Conservation (phyloP, 1,140 invertebrate genomes). For the Ptiloglossa arizonensis region DNA sequence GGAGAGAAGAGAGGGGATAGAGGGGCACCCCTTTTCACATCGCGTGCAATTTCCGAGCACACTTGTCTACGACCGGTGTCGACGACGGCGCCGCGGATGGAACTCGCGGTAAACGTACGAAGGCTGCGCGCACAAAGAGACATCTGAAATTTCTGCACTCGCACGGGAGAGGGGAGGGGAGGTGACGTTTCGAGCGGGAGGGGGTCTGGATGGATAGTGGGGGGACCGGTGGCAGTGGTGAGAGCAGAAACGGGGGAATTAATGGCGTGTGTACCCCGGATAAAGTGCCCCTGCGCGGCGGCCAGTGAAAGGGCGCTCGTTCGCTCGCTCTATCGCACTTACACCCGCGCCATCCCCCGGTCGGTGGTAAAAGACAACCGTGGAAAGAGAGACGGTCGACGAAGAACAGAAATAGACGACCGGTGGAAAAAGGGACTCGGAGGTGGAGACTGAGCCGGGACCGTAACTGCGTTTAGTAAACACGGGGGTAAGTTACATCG, state of each 20-base stretch:
- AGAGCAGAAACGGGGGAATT: conserved; percentile 67
- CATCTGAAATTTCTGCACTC: conserved; percentile 70
- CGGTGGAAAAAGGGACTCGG: conserved; percentile 31
- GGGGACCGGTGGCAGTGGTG: too few species aligned
- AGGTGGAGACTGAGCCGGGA: not conserved
- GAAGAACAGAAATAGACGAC: conserved; percentile 13
- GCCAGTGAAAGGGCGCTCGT: conserved; percentile 28
- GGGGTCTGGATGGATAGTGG: too few species aligned
- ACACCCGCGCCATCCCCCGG: not conserved
- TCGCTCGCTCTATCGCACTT: too few species aligned
- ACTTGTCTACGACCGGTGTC: conserved; percentile 64
- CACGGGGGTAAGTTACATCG: conserved; percentile 78
- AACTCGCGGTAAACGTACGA: conserved; percentile 48
- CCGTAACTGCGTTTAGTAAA: conserved; percentile 79
- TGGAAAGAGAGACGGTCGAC: not conserved
- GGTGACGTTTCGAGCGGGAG: conserved; percentile 52
- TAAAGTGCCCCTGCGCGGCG: conserved; percentile 70
- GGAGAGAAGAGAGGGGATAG: too few species aligned
- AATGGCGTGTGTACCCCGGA: conserved; percentile 73
- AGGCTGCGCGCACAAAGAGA: conserved; percentile 65
- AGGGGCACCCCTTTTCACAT: conserved; percentile 41
- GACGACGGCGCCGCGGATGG: conserved; percentile 58
- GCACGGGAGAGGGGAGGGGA: conserved; percentile 52
- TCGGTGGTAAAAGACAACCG: conserved; percentile 8
- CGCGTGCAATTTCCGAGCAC: conserved; percentile 61